These are phyloP conservation scores for Ctena decussata DNA, from an alignment of 2,888 invertebrate species.

Conservation along the genomic window DNA sequence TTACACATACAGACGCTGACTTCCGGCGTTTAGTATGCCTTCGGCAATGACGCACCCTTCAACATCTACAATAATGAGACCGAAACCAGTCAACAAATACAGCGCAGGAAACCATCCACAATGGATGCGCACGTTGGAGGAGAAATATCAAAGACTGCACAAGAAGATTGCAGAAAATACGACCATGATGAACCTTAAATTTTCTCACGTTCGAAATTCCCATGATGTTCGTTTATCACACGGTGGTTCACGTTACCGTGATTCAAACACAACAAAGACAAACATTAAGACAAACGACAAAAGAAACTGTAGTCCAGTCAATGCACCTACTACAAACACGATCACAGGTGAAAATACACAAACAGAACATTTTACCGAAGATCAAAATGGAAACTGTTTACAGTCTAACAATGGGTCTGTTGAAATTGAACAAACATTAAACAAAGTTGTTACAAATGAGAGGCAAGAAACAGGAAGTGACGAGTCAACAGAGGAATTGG, in stretches of 20 bases:
- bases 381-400: background rate
- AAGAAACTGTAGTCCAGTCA: background rate
- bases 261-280: conserved; percentile 22
- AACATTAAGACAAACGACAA: conserved; percentile 2
- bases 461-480: background rate
- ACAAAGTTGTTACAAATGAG: background rate
- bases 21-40: background rate
- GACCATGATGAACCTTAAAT: conserved; percentile 25
- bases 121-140: conserved; percentile 81
- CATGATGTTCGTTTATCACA: conserved; percentile 55
- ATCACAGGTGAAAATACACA: background rate
- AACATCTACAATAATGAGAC: conserved; percentile 27
- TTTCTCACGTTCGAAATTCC: conserved; percentile 40
- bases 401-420: background rate
- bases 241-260: conserved; percentile 41
- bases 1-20: too few species aligned
- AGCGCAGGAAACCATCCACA: conserved; percentile 66
- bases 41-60: conserved; percentile 51
- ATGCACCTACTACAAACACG: background rate
- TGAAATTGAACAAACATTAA: background rate
- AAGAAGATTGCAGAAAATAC: conserved; percentile 73
- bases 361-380: background rate
- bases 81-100: conserved; percentile 22
- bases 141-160: conserved; percentile 80
- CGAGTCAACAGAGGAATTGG: background rate